Percentiles rank a stretch among this genome's conserved stretches.
Conservation (phyloP, 2,888 invertebrate species). For the Apamea crenata region DNA sequence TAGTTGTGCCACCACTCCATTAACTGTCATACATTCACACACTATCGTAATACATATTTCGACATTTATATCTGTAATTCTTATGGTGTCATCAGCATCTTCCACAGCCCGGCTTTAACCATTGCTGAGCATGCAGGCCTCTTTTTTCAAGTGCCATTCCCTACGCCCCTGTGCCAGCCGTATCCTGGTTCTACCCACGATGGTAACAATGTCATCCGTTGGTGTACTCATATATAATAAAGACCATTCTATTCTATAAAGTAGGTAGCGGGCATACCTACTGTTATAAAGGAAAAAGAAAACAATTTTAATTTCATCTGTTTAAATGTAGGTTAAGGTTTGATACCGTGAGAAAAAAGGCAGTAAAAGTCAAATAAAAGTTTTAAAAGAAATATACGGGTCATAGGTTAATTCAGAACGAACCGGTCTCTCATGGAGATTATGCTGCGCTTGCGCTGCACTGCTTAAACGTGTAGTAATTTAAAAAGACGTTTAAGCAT, state of each 20-base stretch:
- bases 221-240: not conserved
- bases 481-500: not conserved
- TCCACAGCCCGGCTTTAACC: too few species aligned
- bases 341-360: constrained; percentile 61
- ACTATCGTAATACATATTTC: too few species aligned
- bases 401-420: constrained; percentile 68
- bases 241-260: not conserved
- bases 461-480: constrained; percentile 6
- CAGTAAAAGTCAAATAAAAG: constrained; percentile 58
- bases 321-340: constrained; percentile 66
- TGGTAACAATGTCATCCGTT: too few species aligned
- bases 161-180: too few species aligned
- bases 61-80: not conserved
- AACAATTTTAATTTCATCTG: not conserved
- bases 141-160: too few species aligned
- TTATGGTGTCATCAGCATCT: too few species aligned
- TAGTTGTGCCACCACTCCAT: not conserved
- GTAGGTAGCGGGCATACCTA: not conserved
- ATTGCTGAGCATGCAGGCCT: too few species aligned
- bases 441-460: constrained; percentile 42
- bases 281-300: constrained; percentile 20
- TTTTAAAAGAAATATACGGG: constrained; percentile 62
- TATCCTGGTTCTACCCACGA: too few species aligned
- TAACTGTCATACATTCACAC: not conserved
- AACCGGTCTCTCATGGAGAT: constrained; percentile 57